Conservation (phyloP, 2,797 vertebrate species). For the Halcyon chelicuti region DNA sequence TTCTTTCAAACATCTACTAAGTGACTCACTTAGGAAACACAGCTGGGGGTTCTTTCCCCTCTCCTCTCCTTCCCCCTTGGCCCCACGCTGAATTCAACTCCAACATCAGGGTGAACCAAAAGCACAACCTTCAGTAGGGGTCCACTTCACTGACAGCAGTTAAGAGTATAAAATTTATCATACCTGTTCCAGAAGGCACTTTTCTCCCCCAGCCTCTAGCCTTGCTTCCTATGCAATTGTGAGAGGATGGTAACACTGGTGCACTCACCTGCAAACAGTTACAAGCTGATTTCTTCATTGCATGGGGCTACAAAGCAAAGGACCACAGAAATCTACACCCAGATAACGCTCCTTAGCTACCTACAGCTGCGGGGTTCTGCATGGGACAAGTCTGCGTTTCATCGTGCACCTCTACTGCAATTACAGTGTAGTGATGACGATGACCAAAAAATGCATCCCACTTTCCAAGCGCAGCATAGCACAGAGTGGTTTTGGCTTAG, state of each 20-base stretch:
- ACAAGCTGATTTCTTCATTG: not conserved
- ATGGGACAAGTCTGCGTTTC: not conserved
- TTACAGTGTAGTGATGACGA: not conserved
- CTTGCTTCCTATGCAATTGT: accelerated
- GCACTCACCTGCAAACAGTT: not conserved
- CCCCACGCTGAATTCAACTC: not conserved
- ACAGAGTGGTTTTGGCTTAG: slow-evolving; percentile 74
- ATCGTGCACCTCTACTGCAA: not conserved
- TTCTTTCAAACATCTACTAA: not conserved
- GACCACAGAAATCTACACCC: not conserved
- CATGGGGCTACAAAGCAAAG: not conserved
- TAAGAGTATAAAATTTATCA: not conserved
- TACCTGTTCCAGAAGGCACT: accelerated
- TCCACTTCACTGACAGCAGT: accelerated
- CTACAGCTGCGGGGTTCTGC: not conserved
- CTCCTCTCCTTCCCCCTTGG: not conserved
- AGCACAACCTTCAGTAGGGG: not conserved
- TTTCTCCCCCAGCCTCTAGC: not conserved
- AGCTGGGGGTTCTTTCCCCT: not conserved
- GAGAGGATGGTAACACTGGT: not conserved
- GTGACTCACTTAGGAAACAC: not conserved
- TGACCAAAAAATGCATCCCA: not conserved
- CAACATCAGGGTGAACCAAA: not conserved
- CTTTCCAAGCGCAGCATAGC: slow-evolving; percentile 62
- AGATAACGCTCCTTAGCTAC: not conserved